Percentiles rank a stretch among this genome's conserved stretches.
phyloP scores from a whole-genome alignment of 1,140 invertebrate genomes.

The Aphidius gifuensis region DNA sequence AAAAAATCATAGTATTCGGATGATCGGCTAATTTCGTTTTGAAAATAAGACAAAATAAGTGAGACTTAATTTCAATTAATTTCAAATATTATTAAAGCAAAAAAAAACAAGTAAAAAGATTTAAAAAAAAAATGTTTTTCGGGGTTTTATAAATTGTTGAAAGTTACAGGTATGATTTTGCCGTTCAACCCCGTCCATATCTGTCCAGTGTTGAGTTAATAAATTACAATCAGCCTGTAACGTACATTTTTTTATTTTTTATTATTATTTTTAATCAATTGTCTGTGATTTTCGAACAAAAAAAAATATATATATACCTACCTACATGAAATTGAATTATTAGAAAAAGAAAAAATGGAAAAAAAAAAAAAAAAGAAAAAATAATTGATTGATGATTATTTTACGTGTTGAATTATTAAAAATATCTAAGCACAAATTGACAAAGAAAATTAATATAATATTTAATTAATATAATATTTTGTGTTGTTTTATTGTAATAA shows the following conservation, averaged over 20 bases:
- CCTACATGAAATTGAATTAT: not conserved
- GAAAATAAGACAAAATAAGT: too few species aligned
- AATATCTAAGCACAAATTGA: constrained; percentile 7
- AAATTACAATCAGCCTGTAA: constrained; percentile 12
- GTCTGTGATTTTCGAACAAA: constrained; percentile 28
- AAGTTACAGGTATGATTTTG: constrained; percentile 20
- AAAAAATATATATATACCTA: not conserved
- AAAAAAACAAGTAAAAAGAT: not conserved
- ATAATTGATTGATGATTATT: constrained; percentile 11
- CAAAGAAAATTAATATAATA: not conserved
- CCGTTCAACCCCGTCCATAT: constrained; percentile 34
- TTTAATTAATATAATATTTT: not conserved
- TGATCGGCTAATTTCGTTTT: too few species aligned
- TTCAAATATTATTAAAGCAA: constrained; percentile 27
- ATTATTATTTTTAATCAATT: constrained; percentile 17
- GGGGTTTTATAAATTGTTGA: not conserved
- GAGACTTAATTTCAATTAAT: not conserved
- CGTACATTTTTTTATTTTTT: constrained; percentile 5
- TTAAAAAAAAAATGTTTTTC: too few species aligned
- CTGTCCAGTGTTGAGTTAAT: constrained; percentile 21
- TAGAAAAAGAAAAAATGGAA: not conserved
- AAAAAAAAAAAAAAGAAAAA: not conserved
- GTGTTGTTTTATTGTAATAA: too few species aligned
- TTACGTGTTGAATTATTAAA: not conserved
- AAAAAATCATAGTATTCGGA: too few species aligned